These are phyloP conservation scores for Coecobrya sp. DNA, from an alignment of 2,888 invertebrate species.

Conservation along the genomic window DNA sequence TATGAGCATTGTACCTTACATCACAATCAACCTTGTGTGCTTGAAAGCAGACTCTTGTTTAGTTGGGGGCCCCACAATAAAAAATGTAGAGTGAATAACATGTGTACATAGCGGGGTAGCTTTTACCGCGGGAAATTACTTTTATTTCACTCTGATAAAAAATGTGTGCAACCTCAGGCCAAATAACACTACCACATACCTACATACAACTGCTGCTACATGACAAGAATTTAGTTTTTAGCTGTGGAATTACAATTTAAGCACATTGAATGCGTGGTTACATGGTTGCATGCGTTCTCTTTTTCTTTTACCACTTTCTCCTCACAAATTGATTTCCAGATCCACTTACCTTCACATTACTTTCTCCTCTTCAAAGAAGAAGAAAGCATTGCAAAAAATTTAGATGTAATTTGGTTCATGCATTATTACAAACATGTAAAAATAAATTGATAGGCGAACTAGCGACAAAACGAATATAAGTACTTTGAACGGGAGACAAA, in stretches of 20 bases:
- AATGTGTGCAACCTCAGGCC: constrained; percentile 54
- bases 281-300: constrained; percentile 24
- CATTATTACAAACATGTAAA: constrained; percentile 68
- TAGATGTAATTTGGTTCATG: constrained; percentile 70
- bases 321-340: constrained; percentile 68
- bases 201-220: constrained; percentile 27
- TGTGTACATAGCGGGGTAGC: constrained; percentile 3
- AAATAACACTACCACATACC: constrained; percentile 29
- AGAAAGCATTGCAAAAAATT: constrained; percentile 73
- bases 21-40: constrained; percentile 30
- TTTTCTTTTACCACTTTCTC: constrained; percentile 56
- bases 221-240: constrained; percentile 69
- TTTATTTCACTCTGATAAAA: constrained; percentile 74
- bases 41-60: constrained; percentile 62
- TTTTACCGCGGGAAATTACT: constrained; percentile 76
- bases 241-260: constrained; percentile 34
- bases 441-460: constrained; percentile 51
- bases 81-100: constrained; percentile 50
- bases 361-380: constrained; percentile 44
- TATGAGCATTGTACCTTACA: not conserved
- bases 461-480: constrained; percentile 18
- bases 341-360: constrained; percentile 76
- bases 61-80: constrained; percentile 17
- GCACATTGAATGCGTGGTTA: constrained; percentile 34
- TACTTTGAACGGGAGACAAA: constrained; percentile 37